Evolutionary conservation across 2,797 vertebrate species (phyloP).

Genomic region (Melanotaenia boesemani): DNA sequence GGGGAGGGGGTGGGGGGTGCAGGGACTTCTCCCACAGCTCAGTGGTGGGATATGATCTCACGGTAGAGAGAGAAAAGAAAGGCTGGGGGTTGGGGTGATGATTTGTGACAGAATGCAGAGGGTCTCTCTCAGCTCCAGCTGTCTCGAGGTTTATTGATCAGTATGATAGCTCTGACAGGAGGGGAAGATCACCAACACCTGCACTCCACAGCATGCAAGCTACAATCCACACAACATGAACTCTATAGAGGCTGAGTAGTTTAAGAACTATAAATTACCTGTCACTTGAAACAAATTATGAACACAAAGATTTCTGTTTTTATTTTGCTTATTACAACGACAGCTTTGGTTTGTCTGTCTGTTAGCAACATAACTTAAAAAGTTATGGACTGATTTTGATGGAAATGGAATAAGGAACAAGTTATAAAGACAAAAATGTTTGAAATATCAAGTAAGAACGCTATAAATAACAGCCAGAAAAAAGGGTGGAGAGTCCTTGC

Average conservation of each 20-base stretch:
- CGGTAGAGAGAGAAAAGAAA: conserved; percentile 41
- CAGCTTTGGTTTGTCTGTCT: too few relatives aligned
- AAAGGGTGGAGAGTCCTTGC: too few relatives aligned
- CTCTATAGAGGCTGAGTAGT: background rate
- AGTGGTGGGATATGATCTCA: conserved; percentile 48
- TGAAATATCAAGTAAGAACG: background rate
- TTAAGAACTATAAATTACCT: background rate
- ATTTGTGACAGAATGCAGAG: conserved; percentile 76
- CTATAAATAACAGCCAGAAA: background rate
- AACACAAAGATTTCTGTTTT: background rate
- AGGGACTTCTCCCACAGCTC: conserved; percentile 69
- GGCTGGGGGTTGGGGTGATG: conserved; percentile 53
- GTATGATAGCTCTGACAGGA: conserved; percentile 54
- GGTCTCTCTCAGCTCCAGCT: conserved; percentile 74
- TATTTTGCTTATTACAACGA: background rate
- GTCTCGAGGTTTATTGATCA: conserved; percentile 79
- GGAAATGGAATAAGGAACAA: too few relatives aligned
- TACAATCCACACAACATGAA: conserved; percentile 25
- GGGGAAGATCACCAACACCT: conserved; percentile 62
- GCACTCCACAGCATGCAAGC: conserved; percentile 32
- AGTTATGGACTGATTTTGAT: too few relatives aligned
- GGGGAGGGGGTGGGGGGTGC: conserved; percentile 54
- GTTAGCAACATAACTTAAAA: too few relatives aligned
- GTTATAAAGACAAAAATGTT: background rate
- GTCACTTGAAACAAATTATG: background rate